These are phyloP conservation scores for Panagrolaimus sp. DNA, from an alignment of 1,140 invertebrate species.

Conservation along the genomic window DNA sequence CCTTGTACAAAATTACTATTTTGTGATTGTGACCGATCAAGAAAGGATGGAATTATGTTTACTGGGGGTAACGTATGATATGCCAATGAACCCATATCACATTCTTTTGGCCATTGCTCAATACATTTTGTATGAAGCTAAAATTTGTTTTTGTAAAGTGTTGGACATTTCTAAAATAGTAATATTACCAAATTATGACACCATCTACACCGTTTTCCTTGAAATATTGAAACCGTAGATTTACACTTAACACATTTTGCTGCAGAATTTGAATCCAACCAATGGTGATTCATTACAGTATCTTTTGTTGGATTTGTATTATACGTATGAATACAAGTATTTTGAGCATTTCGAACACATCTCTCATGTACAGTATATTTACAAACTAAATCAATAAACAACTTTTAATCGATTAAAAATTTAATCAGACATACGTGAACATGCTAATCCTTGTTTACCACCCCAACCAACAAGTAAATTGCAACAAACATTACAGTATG, in stretches of 20 bases:
- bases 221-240: constrained; percentile 89
- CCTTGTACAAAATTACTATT: background rate
- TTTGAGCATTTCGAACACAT: constrained; percentile 86
- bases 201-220: constrained; percentile 90
- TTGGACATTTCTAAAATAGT: background rate
- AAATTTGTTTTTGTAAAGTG: constrained; percentile 15
- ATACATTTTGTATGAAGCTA: constrained; percentile 89
- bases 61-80: constrained; percentile 83
- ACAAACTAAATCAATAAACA: constrained; percentile 69
- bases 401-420: background rate
- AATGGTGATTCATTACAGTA: constrained; percentile 75
- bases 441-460: constrained; percentile 90
- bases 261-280: constrained; percentile 91
- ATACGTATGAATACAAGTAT: constrained; percentile 88
- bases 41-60: constrained; percentile 83
- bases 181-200: constrained; percentile 77
- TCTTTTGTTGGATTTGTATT: constrained; percentile 78
- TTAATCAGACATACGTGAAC: constrained; percentile 66
- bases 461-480: constrained; percentile 84
- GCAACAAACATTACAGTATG: constrained; percentile 90
- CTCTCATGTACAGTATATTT: constrained; percentile 95
- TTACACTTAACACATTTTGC: constrained; percentile 87
- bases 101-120: constrained; percentile 80
- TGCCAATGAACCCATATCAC: constrained; percentile 70
- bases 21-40: constrained; percentile 60